phyloP scores from a whole-genome alignment of 2,888 invertebrate species.

The Lasioglossum pauxillum region DNA sequence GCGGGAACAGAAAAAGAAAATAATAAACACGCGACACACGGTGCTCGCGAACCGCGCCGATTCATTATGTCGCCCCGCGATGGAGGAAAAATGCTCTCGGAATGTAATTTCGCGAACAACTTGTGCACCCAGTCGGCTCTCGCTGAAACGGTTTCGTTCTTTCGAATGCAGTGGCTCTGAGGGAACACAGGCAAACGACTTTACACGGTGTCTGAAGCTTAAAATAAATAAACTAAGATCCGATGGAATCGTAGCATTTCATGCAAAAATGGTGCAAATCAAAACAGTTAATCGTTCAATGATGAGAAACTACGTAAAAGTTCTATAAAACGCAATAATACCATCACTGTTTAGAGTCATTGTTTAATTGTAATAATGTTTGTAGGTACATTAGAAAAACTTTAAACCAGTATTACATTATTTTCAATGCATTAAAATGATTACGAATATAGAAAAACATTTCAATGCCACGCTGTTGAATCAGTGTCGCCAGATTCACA shows the following conservation, averaged over 20 bases:
- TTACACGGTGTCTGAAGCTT: neutral
- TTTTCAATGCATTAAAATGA: neutral
- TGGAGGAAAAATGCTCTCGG: neutral
- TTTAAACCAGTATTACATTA: too few species aligned
- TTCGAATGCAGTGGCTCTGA: neutral
- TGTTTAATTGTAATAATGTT: too few species aligned
- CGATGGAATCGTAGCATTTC: neutral
- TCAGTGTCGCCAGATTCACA: too few species aligned
- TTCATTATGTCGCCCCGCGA: neutral
- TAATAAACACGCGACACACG: neutral
- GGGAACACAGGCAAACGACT: neutral
- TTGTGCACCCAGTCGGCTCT: too few species aligned
- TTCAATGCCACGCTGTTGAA: neutral
- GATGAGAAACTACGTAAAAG: neutral
- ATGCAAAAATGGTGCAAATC: too few species aligned
- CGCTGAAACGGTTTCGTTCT: neutral
- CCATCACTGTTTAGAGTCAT: too few species aligned
- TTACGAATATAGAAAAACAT: neutral
- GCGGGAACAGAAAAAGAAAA: neutral
- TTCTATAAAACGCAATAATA: neutral
- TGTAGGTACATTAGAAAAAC: too few species aligned
- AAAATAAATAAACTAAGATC: neutral
- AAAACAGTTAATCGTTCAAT: neutral
- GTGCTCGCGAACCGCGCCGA: neutral
- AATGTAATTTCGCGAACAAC: neutral